Conservation (phyloP, 2,113 vertebrate species). For the Carassius gibelio region DNA sequence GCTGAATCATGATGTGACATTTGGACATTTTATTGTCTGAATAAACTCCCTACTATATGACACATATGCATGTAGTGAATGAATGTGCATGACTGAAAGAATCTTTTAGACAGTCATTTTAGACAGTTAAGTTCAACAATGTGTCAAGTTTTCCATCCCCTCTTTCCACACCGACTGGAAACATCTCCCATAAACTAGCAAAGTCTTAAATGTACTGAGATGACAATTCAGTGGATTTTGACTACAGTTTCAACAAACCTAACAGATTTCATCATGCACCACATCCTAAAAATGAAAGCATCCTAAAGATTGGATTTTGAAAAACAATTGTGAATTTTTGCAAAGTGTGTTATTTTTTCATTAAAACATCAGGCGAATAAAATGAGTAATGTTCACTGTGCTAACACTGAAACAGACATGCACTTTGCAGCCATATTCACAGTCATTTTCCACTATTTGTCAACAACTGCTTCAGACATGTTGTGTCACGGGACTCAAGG, state of each 20-base stretch:
- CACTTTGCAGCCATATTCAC: not conserved
- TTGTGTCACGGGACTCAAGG: not conserved
- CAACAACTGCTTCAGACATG: not conserved
- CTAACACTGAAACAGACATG: not conserved
- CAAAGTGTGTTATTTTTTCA: not conserved
- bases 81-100: not conserved
- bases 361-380: not conserved
- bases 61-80: not conserved
- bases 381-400: not conserved
- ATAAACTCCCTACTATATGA: not conserved
- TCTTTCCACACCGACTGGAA: not conserved
- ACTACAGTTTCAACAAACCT: too few species aligned
- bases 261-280: too few species aligned
- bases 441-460: not conserved
- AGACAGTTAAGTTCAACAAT: not conserved
- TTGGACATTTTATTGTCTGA: not conserved
- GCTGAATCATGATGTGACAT: not conserved
- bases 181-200: not conserved
- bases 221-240: not conserved
- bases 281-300: not conserved
- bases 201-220: not conserved
- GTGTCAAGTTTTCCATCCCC: not conserved
- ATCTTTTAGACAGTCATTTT: not conserved
- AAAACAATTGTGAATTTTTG: not conserved
- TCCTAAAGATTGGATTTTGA: not conserved